Percentiles rank a stretch among this genome's conserved stretches.
These are phyloP conservation scores for Alaudala cheleensis DNA, from an alignment of 2,113 vertebrate genomes.

Conservation along the genomic window DNA sequence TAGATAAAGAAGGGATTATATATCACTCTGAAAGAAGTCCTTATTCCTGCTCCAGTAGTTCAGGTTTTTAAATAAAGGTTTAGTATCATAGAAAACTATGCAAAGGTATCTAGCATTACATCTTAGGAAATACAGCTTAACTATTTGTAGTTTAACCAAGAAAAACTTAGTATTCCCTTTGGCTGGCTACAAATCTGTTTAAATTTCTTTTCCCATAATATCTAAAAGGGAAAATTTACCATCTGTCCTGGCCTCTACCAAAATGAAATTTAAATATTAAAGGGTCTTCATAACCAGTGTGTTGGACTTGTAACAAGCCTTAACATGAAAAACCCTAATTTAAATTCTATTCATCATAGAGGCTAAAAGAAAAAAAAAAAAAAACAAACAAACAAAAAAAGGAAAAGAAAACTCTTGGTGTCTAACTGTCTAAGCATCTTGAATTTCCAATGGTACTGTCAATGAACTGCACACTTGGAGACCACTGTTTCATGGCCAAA, in stretches of 20 bases:
- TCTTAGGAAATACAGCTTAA: background rate
- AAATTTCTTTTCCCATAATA: background rate
- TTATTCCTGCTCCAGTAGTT: background rate
- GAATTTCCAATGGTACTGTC: background rate
- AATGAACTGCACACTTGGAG: background rate
- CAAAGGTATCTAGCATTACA: background rate
- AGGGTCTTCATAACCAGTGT: background rate
- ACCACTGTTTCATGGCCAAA: background rate
- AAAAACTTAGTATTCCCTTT: background rate
- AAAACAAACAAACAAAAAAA: no score
- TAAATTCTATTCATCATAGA: background rate
- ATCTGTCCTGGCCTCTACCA: background rate
- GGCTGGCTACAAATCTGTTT: background rate
- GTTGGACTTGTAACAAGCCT: background rate
- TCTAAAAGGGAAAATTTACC: background rate
- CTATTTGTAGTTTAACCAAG: background rate
- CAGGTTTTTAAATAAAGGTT: background rate
- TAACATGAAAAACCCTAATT: background rate
- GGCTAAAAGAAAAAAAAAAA: background rate
- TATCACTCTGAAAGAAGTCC: conserved; percentile 10
- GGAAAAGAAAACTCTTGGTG: background rate
- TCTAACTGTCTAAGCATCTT: background rate
- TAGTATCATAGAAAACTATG: background rate
- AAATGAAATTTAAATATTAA: background rate
- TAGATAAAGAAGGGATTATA: conserved; percentile 52